A percentile compares a stretch with the other conserved stretches of the same genome.
Conservation (phyloP, 2,113 vertebrate genomes). For the Zosterops borbonicus region DNA sequence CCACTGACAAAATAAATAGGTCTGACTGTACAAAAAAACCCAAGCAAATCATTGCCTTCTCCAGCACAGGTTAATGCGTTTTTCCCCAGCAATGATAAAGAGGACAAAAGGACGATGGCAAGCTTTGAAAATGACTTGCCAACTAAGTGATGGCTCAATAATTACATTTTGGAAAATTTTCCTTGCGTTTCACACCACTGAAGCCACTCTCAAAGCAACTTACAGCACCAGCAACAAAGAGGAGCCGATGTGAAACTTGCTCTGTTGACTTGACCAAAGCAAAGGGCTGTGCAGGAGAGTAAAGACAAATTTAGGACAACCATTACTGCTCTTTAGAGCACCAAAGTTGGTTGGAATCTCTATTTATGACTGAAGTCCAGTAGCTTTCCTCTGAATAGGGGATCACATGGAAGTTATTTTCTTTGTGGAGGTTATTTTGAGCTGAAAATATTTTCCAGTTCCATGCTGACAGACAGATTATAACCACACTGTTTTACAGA, state of each 20-base stretch:
- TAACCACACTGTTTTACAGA: not conserved
- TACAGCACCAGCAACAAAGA: not conserved
- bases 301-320: not conserved
- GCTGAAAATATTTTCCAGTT: constrained; percentile 53
- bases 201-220: not conserved
- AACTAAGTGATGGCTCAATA: not conserved
- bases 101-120: not conserved
- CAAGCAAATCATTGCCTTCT: constrained; percentile 4
- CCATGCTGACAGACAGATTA: not conserved
- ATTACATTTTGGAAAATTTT: not conserved
- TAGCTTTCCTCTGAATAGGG: not conserved
- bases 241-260: not conserved
- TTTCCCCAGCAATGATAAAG: not conserved
- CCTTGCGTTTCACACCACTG: not conserved
- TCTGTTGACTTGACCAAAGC: not conserved
- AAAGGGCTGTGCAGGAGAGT: not conserved
- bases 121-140: not conserved
- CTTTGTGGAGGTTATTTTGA: constrained; percentile 52
- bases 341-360: not conserved
- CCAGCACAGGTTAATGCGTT: not conserved
- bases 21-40: constrained; percentile 40
- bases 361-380: constrained; percentile 18
- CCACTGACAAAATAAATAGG: not conserved
- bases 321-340: not conserved
- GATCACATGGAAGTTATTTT: constrained; percentile 48